Percentiles rank a stretch among this genome's conserved stretches.
Evolutionary conservation across 2,888 invertebrate genomes (phyloP).

Genomic region (Tetrapedia diversipes): DNA sequence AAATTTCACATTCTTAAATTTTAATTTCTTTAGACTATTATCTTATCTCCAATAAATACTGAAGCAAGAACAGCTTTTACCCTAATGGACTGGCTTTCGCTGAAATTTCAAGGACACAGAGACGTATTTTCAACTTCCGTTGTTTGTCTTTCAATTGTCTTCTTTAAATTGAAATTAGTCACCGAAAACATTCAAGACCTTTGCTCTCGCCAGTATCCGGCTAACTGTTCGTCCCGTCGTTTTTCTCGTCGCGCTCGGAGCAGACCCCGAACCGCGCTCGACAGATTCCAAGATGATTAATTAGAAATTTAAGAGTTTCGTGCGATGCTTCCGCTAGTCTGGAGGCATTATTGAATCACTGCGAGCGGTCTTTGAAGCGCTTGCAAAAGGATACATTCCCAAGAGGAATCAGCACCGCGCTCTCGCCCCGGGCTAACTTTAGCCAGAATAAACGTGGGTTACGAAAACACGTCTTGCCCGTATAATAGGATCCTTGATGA

Average conservation of each 20-base stretch:
- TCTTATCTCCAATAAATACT: too few species aligned
- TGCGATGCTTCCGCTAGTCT: slow-evolving; percentile 45
- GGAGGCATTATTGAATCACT: slow-evolving; percentile 63
- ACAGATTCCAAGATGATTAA: slow-evolving; percentile 47
- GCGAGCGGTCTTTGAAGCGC: slow-evolving; percentile 63
- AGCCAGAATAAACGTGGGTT: slow-evolving; percentile 55
- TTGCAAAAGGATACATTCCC: slow-evolving; percentile 52
- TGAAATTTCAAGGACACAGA: too few species aligned
- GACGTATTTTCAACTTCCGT: too few species aligned
- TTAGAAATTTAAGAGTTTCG: slow-evolving; percentile 65
- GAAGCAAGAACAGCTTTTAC: too few species aligned
- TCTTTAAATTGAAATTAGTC: background rate
- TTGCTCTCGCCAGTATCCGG: too few species aligned
- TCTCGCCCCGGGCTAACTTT: slow-evolving; percentile 34
- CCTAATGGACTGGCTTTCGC: too few species aligned
- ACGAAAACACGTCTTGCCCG: slow-evolving; percentile 37
- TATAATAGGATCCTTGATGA: slow-evolving; percentile 44
- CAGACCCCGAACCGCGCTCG: slow-evolving; percentile 9
- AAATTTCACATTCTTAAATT: too few species aligned
- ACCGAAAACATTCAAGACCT: background rate
- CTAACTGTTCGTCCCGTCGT: background rate
- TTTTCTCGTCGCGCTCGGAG: slow-evolving; percentile 16
- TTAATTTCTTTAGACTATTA: too few species aligned
- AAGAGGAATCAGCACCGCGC: slow-evolving; percentile 43
- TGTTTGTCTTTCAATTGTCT: too few species aligned